Conservation (phyloP, 2,113 vertebrate genomes). For the Hypocryptadius cinnamomeus region DNA sequence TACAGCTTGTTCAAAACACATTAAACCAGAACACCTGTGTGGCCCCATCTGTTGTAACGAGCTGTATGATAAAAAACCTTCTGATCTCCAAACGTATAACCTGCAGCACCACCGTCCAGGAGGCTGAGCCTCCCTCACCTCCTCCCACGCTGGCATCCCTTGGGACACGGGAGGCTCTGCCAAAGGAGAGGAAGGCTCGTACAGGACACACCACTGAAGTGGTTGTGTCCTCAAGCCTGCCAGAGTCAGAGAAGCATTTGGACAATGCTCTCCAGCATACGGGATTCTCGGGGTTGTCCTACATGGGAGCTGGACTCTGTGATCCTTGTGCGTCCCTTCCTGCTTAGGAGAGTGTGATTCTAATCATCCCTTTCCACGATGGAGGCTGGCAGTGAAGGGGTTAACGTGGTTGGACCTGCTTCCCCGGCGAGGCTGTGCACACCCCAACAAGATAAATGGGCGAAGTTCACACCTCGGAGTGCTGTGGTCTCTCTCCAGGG, state of each 20-base stretch:
- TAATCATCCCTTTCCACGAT: background rate
- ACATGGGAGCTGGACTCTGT: accelerated
- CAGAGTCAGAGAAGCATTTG: background rate
- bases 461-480: background rate
- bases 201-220: too few species aligned
- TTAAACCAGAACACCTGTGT: background rate
- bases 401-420: background rate
- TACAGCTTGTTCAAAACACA: background rate
- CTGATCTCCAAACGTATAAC: background rate
- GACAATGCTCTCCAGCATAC: background rate
- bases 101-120: background rate
- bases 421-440: background rate
- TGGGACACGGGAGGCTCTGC: background rate
- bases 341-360: background rate
- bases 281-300: background rate
- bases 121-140: background rate
- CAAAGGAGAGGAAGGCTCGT: background rate
- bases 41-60: background rate
- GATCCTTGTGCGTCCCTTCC: background rate
- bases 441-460: background rate
- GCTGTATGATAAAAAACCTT: background rate
- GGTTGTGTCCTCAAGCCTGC: too few species aligned
- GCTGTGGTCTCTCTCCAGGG: background rate
- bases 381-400: background rate
- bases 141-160: background rate